Conservation (phyloP, 2,113 vertebrate species). For the Sinocyclocheilus grahami region DNA sequence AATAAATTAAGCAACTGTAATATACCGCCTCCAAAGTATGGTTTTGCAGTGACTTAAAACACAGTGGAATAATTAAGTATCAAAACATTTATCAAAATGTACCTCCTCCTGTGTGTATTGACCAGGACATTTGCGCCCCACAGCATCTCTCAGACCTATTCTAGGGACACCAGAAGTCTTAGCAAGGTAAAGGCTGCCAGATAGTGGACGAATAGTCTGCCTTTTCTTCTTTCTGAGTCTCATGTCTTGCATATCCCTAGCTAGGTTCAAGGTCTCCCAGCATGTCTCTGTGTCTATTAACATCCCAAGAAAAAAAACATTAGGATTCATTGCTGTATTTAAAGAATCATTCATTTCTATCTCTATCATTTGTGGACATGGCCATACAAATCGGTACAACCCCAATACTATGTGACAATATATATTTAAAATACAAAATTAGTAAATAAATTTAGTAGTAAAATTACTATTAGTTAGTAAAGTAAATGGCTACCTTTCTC, state of each 20-base stretch:
- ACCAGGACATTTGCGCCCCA: constrained; percentile 72
- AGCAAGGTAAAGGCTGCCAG: constrained; percentile 83
- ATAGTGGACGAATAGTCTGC: constrained; percentile 80
- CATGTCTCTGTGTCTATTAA: constrained; percentile 70
- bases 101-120: constrained; percentile 80
- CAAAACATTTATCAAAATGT: constrained; percentile 12
- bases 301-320: not conserved
- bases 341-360: not conserved
- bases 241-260: constrained; percentile 86
- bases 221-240: constrained; percentile 86
- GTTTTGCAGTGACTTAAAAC: not conserved
- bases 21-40: not conserved
- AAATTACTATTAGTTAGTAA: not conserved
- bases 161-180: constrained; percentile 80
- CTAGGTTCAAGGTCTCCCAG: constrained; percentile 73
- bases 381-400: not conserved
- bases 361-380: not conserved
- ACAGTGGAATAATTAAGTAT: not conserved
- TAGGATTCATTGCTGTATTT: not conserved
- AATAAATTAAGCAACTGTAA: too few relatives aligned
- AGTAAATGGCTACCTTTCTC: constrained; percentile 16
- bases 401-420: not conserved
- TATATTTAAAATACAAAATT: not conserved
- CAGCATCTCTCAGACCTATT: constrained; percentile 78
- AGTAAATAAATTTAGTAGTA: not conserved